Conservation (phyloP, 2,797 vertebrate species). For the Cirrhinus molitorella region DNA sequence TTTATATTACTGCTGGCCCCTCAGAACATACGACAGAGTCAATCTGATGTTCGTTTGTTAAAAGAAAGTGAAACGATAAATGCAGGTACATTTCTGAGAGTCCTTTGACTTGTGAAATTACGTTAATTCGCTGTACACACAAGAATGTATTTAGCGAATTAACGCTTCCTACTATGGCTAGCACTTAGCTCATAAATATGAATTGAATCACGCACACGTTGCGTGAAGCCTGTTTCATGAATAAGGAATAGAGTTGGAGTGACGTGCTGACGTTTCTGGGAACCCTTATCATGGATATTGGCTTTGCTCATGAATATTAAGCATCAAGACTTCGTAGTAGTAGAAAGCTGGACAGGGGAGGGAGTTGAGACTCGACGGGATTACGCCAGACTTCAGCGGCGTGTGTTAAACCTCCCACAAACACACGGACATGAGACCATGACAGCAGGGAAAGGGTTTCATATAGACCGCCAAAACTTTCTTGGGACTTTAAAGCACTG, state of each 20-base stretch:
- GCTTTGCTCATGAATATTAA: constrained; percentile 24
- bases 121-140: no score
- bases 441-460: constrained; percentile 38
- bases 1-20: not conserved
- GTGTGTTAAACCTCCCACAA: constrained; percentile 37
- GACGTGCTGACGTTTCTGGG: not conserved
- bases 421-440: constrained; percentile 33
- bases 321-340: not conserved
- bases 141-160: not conserved
- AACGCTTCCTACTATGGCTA: not conserved
- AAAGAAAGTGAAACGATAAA: not conserved
- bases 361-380: constrained; percentile 9
- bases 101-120: no score
- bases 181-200: not conserved
- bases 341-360: not conserved
- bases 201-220: not conserved
- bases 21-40: not conserved
- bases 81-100: no score
- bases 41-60: not conserved
- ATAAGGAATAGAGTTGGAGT: not conserved
- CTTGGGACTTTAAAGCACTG: not conserved
- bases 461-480: not conserved
- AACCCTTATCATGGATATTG: not conserved
- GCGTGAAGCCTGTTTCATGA: not conserved
- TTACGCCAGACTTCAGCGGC: constrained; percentile 60